Evolutionary conservation across 2,113 vertebrate species (phyloP), one percentile per base, ranked within the genome.

Genomic region (Coracopsis vasa): DNA sequence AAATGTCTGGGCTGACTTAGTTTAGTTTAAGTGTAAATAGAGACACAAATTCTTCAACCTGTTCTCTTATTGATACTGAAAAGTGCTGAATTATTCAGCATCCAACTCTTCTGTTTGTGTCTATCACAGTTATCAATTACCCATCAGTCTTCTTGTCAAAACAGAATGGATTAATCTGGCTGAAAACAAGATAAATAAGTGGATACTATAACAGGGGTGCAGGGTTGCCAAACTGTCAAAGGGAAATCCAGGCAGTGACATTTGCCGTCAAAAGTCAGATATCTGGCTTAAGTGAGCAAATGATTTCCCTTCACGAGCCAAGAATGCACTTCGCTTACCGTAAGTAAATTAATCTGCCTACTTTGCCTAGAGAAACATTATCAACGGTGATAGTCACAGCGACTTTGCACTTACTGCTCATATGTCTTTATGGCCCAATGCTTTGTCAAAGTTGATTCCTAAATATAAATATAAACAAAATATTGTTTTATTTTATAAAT

Each of bases 291-390:
- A 98, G 98, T 96, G 96, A 98, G 98, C 95, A 98, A 98, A 98
- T 97, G 94, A 98, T 98, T 98, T 97, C 96, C 97, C 89, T 95
- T 95, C 98, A 97, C n/a, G 94, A 99, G 99, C 98, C 99, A 99
- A 99, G 99, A 99, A 99, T 99, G 99, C 99, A 99, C 98, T 99
- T 99, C 99, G 98, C 98, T 98, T 97, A 98, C 98, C 97, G 47
- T 98, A 97, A 98, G 98, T 98, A 99, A 99, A 99, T 99, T 98
- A 99, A 99, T 99, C 98, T 98, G 98, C 97, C 98, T 98, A 97
- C 98, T 98, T 98, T 98, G 98, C 98, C 98, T 98, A 97, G 98
- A 98, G 98, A 98, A 94, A 94, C 98, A 98, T 98, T 98, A 98
- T 98, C 98, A 97, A 72, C 42, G 20, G 88, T 95, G 97, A 98